phyloP scores from a whole-genome alignment of 2,113 vertebrate genomes.

The Archocentrus centrarchus region DNA sequence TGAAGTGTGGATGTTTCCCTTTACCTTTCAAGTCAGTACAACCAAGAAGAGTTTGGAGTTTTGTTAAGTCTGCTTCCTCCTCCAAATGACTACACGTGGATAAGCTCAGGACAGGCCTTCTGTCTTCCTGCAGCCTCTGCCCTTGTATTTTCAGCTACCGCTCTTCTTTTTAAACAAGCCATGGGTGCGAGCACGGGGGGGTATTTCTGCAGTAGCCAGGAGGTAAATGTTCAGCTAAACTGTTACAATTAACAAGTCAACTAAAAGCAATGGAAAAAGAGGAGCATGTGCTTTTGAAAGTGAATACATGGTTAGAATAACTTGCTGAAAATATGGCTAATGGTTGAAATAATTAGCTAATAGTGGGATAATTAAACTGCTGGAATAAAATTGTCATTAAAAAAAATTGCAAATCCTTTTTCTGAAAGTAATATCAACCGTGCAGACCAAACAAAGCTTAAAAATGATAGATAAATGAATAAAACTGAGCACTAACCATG shows the following conservation, averaged over 20 bases:
- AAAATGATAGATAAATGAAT: not conserved
- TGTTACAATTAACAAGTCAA: conserved; percentile 3
- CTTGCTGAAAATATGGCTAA: not conserved
- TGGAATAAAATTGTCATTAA: not conserved
- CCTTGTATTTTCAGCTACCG: not conserved
- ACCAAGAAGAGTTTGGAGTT: conserved; percentile 1
- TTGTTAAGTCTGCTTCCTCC: conserved; percentile 12
- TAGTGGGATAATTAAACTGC: not conserved
- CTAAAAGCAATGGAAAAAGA: not conserved
- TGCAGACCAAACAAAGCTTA: rapidly evolving
- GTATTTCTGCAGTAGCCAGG: not conserved
- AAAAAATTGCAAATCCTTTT: not conserved
- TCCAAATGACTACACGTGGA: not conserved
- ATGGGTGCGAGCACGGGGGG: rapidly evolving
- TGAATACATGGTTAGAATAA: not conserved
- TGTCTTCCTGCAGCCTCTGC: not conserved
- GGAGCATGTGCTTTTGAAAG: not conserved
- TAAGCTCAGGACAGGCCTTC: not conserved
- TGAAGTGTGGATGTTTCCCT: not conserved
- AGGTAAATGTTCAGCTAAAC: not conserved
- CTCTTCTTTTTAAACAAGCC: not conserved
- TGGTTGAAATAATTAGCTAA: not conserved
- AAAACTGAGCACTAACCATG: not conserved
- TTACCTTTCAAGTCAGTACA: not conserved
- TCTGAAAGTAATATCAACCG: not conserved